Base-by-base conservation (phyloP, 30 jellyfish, hydroid and myxozoan species). In the Turritopsis dohrnii region DNA sequence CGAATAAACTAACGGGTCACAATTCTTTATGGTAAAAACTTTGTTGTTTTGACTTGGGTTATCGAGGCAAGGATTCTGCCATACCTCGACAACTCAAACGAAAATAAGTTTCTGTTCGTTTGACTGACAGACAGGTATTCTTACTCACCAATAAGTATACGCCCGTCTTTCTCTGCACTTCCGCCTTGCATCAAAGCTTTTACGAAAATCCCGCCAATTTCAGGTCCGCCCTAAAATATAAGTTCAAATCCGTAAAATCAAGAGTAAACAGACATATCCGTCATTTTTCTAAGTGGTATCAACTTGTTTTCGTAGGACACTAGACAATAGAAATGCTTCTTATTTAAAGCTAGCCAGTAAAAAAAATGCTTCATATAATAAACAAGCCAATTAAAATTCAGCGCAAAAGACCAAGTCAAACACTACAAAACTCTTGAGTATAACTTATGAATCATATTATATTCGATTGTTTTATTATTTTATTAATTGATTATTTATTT, bases 121-220 rank as follows among this genome's bases (percentile, higher is more conserved):
- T 54, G 19, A n/a, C n/a, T n/a, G n/a, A n/a, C n/a, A n/a, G n/a
- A n/a, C n/a, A n/a, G 60, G 5, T 41, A 3, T 41, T 5, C 13
- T 23, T 13, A 9, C 94, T 54, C 72, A 92, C 97, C 97, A 21
- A 92, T 82, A 71, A 84, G 89, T 0, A 92, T 86, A 53, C 96
- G 89, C 21, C 90, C 93, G 75, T 92, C 97, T 20, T 79, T 85
- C 29, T 87, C 97, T 25, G 97, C 97, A 19, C 92, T 66, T 19
- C 97, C 97, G 25, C 89, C 96, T 28, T 92, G 96, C 87, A 92
- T 66, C 84, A 92, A 82, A 8, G 96, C 96, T 20, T 92, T 75
- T 21, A 92, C 95, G 79, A 85, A 92, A n/a, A 92, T 82, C 17
- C 97, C 97, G 31, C 97, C 97, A 53, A 92, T 53, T 66, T 92